Evolutionary conservation across 2,113 vertebrate genomes (phyloP).

Genomic region (Atrichornis clamosus): DNA sequence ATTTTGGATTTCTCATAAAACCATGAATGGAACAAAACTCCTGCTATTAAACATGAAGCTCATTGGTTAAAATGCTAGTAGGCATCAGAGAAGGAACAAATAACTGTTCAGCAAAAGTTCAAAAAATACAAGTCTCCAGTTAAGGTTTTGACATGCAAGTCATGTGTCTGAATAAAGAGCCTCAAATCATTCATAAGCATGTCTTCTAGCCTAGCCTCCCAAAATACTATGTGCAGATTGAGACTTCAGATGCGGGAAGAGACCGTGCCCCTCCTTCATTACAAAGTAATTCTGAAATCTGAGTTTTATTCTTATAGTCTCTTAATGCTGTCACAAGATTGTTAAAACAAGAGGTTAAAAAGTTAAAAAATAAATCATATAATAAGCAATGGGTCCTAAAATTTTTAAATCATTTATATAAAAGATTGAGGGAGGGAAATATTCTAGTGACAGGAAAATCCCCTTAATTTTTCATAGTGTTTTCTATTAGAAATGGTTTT

Average conservation of each 20-base stretch:
- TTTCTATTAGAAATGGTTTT: neutral
- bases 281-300: neutral
- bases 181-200: neutral
- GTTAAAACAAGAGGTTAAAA: neutral
- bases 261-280: neutral
- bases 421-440: accelerated
- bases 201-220: neutral
- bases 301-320: neutral
- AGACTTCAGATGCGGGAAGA: neutral
- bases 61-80: neutral
- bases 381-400: neutral
- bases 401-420: neutral
- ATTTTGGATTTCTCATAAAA: neutral
- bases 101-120: neutral
- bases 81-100: neutral
- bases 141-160: neutral
- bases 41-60: neutral
- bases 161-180: neutral
- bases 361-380: neutral
- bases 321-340: neutral
- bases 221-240: accelerated
- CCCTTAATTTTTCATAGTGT: neutral
- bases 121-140: neutral
- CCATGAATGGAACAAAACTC: neutral
- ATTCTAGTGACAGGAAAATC: neutral